These are phyloP conservation scores for Alca torda DNA, from an alignment of 2,797 vertebrate species.

Conservation along the genomic window DNA sequence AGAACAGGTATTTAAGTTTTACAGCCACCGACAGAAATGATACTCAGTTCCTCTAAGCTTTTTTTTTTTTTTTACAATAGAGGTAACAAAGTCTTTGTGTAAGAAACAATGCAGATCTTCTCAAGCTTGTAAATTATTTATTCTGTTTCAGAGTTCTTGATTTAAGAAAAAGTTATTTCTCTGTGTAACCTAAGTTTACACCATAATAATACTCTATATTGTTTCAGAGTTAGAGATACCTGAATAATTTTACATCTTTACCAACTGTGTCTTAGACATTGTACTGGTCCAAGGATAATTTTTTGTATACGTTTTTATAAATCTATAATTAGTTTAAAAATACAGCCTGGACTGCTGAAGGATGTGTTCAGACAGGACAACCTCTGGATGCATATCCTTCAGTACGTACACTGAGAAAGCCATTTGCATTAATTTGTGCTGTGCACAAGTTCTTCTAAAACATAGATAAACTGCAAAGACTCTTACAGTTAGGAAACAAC, in stretches of 20 bases:
- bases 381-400: neutral
- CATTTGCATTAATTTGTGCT: slow-evolving; percentile 61
- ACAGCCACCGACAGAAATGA: neutral
- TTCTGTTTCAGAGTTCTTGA: neutral
- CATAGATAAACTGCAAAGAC: neutral
- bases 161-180: neutral
- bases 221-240: slow-evolving; percentile 7
- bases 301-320: slow-evolving; percentile 36
- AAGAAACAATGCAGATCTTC: neutral
- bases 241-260: neutral
- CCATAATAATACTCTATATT: neutral
- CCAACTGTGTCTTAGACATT: neutral
- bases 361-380: neutral
- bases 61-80: neutral
- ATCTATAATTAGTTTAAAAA: slow-evolving; percentile 17
- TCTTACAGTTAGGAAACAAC: neutral
- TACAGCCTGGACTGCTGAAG: slow-evolving; percentile 6
- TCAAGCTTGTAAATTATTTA: slow-evolving; percentile 29
- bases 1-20: neutral
- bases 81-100: neutral
- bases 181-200: neutral
- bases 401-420: neutral
- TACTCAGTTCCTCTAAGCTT: neutral
- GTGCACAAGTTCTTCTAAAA: slow-evolving; percentile 60
- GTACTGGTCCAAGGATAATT: neutral